These are phyloP conservation scores for Oreocharis arfaki DNA, from an alignment of 2,113 vertebrate species.

Conservation along the genomic window DNA sequence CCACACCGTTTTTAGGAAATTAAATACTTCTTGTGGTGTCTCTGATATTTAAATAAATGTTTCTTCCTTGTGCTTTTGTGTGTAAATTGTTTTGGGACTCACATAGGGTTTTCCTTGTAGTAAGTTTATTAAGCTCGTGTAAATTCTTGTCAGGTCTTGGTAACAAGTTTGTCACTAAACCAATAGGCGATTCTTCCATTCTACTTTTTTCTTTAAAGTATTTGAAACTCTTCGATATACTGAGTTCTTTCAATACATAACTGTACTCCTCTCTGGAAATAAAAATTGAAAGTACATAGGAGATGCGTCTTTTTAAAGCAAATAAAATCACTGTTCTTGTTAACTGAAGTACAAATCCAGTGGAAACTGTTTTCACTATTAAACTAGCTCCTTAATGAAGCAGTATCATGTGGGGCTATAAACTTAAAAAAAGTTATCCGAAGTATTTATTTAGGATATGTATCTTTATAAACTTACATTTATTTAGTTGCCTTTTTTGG, in stretches of 20 bases:
- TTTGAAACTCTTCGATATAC: not conserved
- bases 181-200: rapidly evolving
- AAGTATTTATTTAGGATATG: not conserved
- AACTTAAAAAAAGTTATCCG: not conserved
- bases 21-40: not conserved
- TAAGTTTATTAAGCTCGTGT: not conserved
- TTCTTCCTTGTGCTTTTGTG: not conserved
- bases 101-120: not conserved
- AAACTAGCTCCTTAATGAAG: not conserved
- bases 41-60: not conserved
- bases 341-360: not conserved
- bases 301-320: not conserved
- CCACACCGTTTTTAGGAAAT: not conserved
- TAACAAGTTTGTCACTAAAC: not conserved
- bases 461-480: not conserved
- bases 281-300: not conserved
- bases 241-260: not conserved
- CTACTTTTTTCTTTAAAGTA: not conserved
- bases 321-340: not conserved
- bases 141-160: not conserved
- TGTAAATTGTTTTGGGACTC: not conserved
- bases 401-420: not conserved
- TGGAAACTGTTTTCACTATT: not conserved
- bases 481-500: not conserved
- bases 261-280: not conserved